Percentiles rank a stretch among this genome's conserved stretches.
Conservation (phyloP, 1,140 invertebrate species). For the Drosophila jambulina region DNA sequence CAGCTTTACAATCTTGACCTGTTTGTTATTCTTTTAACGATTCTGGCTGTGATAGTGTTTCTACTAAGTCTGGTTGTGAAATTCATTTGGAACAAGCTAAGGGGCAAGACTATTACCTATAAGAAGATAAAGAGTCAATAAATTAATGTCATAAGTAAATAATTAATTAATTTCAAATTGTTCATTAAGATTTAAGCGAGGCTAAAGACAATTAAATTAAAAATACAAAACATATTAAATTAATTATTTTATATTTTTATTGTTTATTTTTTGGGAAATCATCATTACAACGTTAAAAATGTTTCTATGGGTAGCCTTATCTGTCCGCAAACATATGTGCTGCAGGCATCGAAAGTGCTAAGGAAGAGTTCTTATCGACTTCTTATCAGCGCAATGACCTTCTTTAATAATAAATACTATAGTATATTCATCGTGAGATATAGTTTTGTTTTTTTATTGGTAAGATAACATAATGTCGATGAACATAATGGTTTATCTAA, state of each 20-base stretch:
- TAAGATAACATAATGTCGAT: too few relatives aligned
- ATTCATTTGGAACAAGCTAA: conserved; percentile 12
- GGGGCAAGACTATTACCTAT: not conserved
- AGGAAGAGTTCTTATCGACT: not conserved
- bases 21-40: conserved; percentile 40
- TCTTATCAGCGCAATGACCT: not conserved
- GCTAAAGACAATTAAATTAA: not conserved
- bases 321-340: not conserved
- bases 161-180: not conserved
- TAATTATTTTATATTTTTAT: too few relatives aligned
- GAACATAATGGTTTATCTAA: not conserved
- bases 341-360: not conserved
- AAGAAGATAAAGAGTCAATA: conserved; percentile 23
- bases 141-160: not conserved
- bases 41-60: not conserved
- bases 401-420: not conserved
- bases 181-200: too few relatives aligned
- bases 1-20: conserved; percentile 74
- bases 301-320: not conserved
- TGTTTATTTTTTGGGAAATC: not conserved
- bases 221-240: not conserved
- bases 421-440: not conserved
- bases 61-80: conserved; percentile 17
- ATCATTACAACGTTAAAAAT: not conserved
- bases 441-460: not conserved